Evolutionary conservation across 2,113 vertebrate species (phyloP), one percentile per base, ranked within the genome.

Genomic region (Chaetodon auriga): DNA sequence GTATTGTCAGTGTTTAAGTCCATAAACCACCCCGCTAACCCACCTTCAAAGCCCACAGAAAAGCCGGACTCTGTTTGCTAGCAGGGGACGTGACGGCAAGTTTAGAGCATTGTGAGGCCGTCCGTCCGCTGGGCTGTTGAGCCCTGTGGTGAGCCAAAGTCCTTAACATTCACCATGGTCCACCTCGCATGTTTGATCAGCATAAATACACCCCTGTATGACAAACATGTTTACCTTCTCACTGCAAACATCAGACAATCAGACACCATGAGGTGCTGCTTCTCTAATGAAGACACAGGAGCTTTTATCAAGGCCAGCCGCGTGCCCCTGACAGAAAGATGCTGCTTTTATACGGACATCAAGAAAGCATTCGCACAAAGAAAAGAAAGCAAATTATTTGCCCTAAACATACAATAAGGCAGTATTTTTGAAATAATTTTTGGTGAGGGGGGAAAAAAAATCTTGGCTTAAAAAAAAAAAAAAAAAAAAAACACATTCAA

Each of bases 21-120:
- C 95, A 97, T 98, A 96, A 98, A 96, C 90, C 96, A 92, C 38
- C 81, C 58, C 65, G 66, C 54, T n/a, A 64, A 65, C 54, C 63
- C 81, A 93, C 94, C 77, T 89, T 89, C 77, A 82, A 71, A 81
- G 78, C 13, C 81, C 64, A 81, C 23, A 82, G 68, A 66, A 72
- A 74, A 61, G 84, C 71, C 18, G 35, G 46, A 61, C 23, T 58
- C 10, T 61, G 19, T 38, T 62, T 74, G 71, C 58, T 41, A 48
- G 80, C 55, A 60, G 61, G 30, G 65, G 55, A 65, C 14, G 58
- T n/a, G 16, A 36, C 45, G 53, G 49, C 4, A 58, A 70, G 64
- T 81, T 68, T n/a, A n/a, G 79, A 73, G 25, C 35, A 41, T 16
- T 10, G 60, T 14, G 41, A 48, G 49, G 23, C 38, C 25, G 51